Conservation (phyloP, 2,888 invertebrate genomes). For the Rotaria macrura region DNA sequence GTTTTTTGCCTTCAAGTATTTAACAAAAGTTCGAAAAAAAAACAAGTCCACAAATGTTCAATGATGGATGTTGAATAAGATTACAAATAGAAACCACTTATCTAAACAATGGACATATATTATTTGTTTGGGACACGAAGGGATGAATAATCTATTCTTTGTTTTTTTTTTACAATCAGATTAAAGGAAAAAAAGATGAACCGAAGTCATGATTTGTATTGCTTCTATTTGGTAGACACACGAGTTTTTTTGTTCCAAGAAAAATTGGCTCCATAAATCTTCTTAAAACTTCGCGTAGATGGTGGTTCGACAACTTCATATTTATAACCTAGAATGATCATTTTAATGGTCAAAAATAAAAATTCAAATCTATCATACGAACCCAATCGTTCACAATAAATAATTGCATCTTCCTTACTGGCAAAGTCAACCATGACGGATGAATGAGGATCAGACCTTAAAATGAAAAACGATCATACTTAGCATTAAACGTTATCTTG, state of each 20-base stretch:
- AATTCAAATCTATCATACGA: conserved; percentile 33
- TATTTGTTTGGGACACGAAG: too few species aligned
- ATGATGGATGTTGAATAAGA: too few species aligned
- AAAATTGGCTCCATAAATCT: conserved; percentile 85
- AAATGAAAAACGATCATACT: conserved; percentile 39
- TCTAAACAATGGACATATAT: too few species aligned
- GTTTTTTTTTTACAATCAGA: too few species aligned
- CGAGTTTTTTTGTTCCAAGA: conserved; percentile 88
- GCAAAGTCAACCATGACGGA: conserved; percentile 69
- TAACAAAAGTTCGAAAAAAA: too few species aligned
- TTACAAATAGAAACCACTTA: too few species aligned
- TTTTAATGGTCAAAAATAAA: neutral
- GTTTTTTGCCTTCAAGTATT: too few species aligned
- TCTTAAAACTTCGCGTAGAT: conserved; percentile 63
- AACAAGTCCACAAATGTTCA: too few species aligned
- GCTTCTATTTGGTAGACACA: conserved; percentile 78
- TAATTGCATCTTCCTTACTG: conserved; percentile 72
- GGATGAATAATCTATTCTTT: too few species aligned
- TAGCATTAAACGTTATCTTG: conserved; percentile 20
- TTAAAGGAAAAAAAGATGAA: too few species aligned
- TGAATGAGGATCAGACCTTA: conserved; percentile 81
- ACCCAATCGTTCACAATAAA: conserved; percentile 79
- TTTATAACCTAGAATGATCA: conserved; percentile 59
- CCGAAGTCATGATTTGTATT: neutral
- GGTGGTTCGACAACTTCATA: conserved; percentile 73